Evolutionary conservation across 1,140 invertebrate species (phyloP).

Genomic region (Dendrolimus kikuchii): DNA sequence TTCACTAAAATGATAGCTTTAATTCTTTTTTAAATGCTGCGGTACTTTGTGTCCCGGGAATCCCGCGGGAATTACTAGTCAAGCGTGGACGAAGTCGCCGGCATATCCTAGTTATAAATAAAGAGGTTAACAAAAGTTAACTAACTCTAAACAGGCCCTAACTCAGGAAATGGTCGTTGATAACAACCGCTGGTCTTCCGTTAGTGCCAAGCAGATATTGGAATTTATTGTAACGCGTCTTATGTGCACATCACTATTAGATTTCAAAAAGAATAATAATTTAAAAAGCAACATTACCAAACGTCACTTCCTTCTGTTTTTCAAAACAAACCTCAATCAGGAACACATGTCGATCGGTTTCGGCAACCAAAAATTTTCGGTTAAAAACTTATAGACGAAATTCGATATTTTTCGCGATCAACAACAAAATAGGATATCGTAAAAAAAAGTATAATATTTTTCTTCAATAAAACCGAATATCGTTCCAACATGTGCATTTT

Average conservation of each 20-base stretch:
- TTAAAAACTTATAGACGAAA: slow-evolving; percentile 34
- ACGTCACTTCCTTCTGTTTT: slow-evolving; percentile 24
- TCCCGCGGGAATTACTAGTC: too few relatives aligned
- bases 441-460: slow-evolving; percentile 39
- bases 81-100: too few relatives aligned
- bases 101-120: too few relatives aligned
- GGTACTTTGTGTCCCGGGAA: too few relatives aligned
- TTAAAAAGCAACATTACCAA: slow-evolving; percentile 41
- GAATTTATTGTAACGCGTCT: slow-evolving; percentile 17
- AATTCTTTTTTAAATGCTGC: too few relatives aligned
- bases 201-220: too few relatives aligned
- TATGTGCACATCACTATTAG: slow-evolving; percentile 31
- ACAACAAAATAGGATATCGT: slow-evolving; percentile 58
- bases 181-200: too few relatives aligned
- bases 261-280: slow-evolving; percentile 46
- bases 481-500: slow-evolving; percentile 46
- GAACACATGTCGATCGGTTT: slow-evolving; percentile 47
- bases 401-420: slow-evolving; percentile 52
- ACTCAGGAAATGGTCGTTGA: too few relatives aligned
- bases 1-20: too few relatives aligned
- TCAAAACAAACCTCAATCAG: slow-evolving; percentile 35
- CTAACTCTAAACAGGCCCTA: too few relatives aligned
- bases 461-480: slow-evolving; percentile 33
- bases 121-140: too few relatives aligned
- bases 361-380: slow-evolving; percentile 35